Percentiles rank a stretch among this genome's conserved stretches.
These are phyloP conservation scores for Acipenser transmontanus DNA, from an alignment of 2,797 vertebrate species.

Conservation along the genomic window DNA sequence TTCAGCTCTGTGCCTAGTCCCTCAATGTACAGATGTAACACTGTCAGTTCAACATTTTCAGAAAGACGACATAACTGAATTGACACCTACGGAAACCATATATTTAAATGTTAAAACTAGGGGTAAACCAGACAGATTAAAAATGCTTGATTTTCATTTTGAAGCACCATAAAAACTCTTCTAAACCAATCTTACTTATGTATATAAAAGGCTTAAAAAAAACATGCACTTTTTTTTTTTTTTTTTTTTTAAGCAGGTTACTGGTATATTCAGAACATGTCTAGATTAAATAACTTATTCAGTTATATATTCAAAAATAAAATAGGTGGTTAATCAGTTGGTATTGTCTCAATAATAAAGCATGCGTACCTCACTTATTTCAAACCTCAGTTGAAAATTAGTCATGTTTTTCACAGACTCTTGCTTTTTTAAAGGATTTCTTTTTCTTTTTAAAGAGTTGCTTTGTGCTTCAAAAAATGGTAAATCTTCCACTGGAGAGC, in stretches of 20 bases:
- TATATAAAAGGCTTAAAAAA: too few species aligned
- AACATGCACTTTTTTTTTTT: too few species aligned
- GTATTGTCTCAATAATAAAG: not conserved
- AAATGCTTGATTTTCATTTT: too few species aligned
- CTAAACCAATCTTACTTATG: too few species aligned
- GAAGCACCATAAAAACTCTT: too few species aligned
- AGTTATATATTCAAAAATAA: not conserved
- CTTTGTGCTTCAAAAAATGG: slow-evolving; percentile 64
- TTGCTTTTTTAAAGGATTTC: slow-evolving; percentile 53
- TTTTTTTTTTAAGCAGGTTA: too few species aligned
- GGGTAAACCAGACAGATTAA: not conserved
- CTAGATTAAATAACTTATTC: too few species aligned
- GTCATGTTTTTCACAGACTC: slow-evolving; percentile 82
- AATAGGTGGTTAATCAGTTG: slow-evolving; percentile 8
- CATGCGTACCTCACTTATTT: slow-evolving; percentile 77
- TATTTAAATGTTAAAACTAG: not conserved
- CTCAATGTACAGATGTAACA: slow-evolving; percentile 75
- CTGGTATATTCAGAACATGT: too few species aligned
- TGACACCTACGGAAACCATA: slow-evolving; percentile 59
- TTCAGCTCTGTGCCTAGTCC: slow-evolving; percentile 84
- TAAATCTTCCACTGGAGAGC: slow-evolving; percentile 74
- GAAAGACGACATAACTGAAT: slow-evolving; percentile 76
- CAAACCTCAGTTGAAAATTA: slow-evolving; percentile 73
- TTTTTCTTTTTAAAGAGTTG: slow-evolving; percentile 48
- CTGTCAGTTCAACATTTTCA: slow-evolving; percentile 60